These are phyloP conservation scores for Poicephalus meyeri DNA, from an alignment of 2,113 vertebrate species.

Conservation along the genomic window DNA sequence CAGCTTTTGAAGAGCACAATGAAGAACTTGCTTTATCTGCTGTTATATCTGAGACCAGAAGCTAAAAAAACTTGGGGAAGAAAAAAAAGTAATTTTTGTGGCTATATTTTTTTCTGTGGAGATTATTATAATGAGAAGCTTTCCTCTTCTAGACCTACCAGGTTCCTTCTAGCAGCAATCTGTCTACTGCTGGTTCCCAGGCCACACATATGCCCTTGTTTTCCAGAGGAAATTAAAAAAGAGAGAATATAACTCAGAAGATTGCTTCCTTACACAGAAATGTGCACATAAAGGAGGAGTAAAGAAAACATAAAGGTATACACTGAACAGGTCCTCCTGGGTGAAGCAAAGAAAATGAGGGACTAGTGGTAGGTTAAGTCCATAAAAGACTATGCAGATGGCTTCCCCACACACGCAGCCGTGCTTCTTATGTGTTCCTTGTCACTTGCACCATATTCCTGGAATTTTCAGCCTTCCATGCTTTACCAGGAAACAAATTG, in stretches of 20 bases:
- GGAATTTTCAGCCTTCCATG: not conserved
- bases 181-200: not conserved
- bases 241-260: not conserved
- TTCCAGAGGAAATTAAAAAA: not conserved
- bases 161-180: not conserved
- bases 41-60: not conserved
- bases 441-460: not conserved
- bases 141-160: not conserved
- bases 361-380: not conserved
- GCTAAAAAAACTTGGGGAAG: not conserved
- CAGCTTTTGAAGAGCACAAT: slow-evolving; percentile 9
- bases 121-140: not conserved
- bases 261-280: not conserved
- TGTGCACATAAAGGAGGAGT: accelerated
- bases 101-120: not conserved
- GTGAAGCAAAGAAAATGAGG: not conserved
- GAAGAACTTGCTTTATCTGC: not conserved
- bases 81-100: slow-evolving; percentile 2
- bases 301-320: not conserved
- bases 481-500: not conserved
- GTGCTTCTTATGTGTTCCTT: not conserved
- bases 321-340: not conserved
- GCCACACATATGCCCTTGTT: not conserved
- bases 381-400: not conserved
- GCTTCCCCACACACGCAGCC: not conserved